Percentiles rank a stretch among this genome's conserved stretches.
phyloP scores from a whole-genome alignment of 2,888 invertebrate species.

The Pammene fasciana region DNA sequence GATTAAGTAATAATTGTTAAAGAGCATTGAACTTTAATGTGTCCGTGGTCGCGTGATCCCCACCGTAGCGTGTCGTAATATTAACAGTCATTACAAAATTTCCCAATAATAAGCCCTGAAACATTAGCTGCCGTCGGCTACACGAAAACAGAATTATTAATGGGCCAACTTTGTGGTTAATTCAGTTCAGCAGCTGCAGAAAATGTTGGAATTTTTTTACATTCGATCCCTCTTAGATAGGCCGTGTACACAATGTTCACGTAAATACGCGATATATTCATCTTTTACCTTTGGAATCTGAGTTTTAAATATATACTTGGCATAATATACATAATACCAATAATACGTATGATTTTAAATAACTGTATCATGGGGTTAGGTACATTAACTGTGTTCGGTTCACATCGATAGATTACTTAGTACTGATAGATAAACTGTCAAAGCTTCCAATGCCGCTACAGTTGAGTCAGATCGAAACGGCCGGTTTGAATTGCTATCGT shows the following conservation, averaged over 20 bases:
- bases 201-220: constrained; percentile 65
- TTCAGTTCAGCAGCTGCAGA: constrained; percentile 71
- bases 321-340: too few relatives aligned
- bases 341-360: too few relatives aligned
- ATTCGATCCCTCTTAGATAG: constrained; percentile 53
- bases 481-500: too few relatives aligned
- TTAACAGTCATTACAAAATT: constrained; percentile 80
- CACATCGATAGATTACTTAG: too few relatives aligned
- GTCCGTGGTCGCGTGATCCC: constrained; percentile 68
- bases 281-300: too few relatives aligned
- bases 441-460: too few relatives aligned
- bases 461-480: too few relatives aligned
- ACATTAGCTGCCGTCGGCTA: constrained; percentile 71
- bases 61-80: constrained; percentile 70
- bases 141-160: constrained; percentile 80
- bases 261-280: constrained; percentile 1
- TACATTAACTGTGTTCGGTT: too few relatives aligned
- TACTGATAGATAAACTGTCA: too few relatives aligned
- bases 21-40: constrained; percentile 63
- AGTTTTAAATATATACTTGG: too few relatives aligned
- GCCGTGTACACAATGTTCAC: constrained; percentile 33
- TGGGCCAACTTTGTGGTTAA: constrained; percentile 72
- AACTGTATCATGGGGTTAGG: too few relatives aligned
- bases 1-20: constrained; percentile 39
- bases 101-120: constrained; percentile 77